Percentiles rank a stretch among this genome's conserved stretches.
phyloP scores from a whole-genome alignment of 30 jellyfish, hydroid and myxozoan species.

The Clytia hemisphaerica region DNA sequence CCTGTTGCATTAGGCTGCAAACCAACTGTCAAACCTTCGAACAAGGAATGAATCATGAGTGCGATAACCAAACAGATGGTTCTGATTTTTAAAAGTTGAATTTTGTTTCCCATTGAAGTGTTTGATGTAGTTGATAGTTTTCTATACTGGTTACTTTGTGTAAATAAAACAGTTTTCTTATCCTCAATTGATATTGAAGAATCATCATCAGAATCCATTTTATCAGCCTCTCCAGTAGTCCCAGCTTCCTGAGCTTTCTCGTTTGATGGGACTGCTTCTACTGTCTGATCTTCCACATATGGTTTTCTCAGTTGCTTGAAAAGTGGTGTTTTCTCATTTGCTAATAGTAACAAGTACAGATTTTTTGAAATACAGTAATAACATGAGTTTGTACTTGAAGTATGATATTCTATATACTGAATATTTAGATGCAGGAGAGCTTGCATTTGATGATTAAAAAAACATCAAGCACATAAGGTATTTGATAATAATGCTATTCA shows the following conservation, averaged over 20 bases:
- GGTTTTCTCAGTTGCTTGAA: too few species aligned
- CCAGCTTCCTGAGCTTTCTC: not conserved
- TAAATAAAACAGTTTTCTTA: not conserved
- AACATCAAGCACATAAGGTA: too few species aligned
- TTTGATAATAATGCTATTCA: too few species aligned
- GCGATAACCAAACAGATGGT: constrained; percentile 34
- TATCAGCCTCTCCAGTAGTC: not conserved
- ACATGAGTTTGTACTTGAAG: too few species aligned
- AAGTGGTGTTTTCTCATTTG: too few species aligned
- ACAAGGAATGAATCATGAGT: constrained; percentile 26
- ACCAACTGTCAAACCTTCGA: constrained; percentile 48
- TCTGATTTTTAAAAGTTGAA: constrained; percentile 22
- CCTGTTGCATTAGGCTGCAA: constrained; percentile 15
- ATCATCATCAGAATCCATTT: not conserved
- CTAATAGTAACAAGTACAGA: too few species aligned
- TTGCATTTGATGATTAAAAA: too few species aligned
- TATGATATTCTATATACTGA: too few species aligned
- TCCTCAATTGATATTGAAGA: not conserved
- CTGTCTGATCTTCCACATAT: too few species aligned
- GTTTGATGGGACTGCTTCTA: too few species aligned
- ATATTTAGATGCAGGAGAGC: too few species aligned
- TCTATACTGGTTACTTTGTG: not conserved
- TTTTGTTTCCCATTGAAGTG: not conserved
- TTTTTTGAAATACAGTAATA: too few species aligned
- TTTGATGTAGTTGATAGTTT: not conserved